Evolutionary conservation across 2,888 invertebrate species (phyloP), one percentile per base, ranked within the genome.

Genomic region (Hirtodrosophila cameraria): DNA sequence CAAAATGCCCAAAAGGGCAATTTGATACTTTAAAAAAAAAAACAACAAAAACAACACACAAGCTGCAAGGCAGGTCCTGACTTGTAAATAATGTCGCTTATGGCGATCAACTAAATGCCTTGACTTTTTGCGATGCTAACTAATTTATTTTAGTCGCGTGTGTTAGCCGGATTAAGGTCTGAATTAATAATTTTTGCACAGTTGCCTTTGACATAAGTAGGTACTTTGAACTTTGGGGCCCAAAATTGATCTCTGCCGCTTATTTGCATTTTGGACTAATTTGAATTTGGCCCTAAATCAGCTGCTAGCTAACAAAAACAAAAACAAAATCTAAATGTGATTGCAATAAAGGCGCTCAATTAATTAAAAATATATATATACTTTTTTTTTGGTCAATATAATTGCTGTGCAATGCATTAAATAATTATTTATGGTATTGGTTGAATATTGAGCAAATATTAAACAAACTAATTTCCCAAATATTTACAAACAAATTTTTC

Each of bases 81-180:
- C 13, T 48, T 42, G 46, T 28, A 48, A 60, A 55, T 28, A 48
- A 33, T 41, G 46, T 30, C 58, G 58, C 57, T 75, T 62, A 49
- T 59, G 60, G 55, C 67, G 58, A 72, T 75, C 73, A 61, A 54
- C 55, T 65, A 52, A 71, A 60, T 79, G 39, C 25, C 48, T 58
- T 49, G 45, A 36, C 33, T 31, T 42, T 31, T 49, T 53, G 20
- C 52, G 49, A 20, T 52, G 66, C 33, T 52, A 57, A 60, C 62
- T 78, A 67, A 79, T 70, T 74, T 78, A 70, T 81, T 64, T 78
- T 46, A 27, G 50, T 60, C 60, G 67, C 78, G 62, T 62, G 52
- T 59, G 20, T 45, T 23, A 12, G 46, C 15, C 59, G 12, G 72
- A 67, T 54, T 59, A 35, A 54, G 36, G 15, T 23, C 16, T 16